Percentiles rank a stretch among this genome's conserved stretches.
phyloP scores from a whole-genome alignment of 2,888 invertebrate genomes.

The Dryocosmus kuriphilus region DNA sequence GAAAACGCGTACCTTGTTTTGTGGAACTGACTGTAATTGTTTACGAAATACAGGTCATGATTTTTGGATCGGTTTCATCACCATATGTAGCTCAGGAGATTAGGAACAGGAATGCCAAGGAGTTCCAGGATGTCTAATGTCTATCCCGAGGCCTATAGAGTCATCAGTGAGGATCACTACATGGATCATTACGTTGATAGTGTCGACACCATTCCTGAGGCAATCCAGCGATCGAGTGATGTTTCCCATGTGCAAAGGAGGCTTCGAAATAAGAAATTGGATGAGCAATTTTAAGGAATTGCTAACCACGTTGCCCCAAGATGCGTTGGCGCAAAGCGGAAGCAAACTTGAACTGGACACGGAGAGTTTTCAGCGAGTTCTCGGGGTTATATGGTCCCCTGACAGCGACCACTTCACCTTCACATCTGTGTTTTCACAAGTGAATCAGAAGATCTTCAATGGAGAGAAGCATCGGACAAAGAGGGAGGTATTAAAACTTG shows the following conservation, averaged over 20 bases:
- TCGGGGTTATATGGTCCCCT: no score
- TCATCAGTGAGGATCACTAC: conserved; percentile 51
- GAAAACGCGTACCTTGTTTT: no score
- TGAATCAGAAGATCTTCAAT: no score
- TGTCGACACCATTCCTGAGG: no score
- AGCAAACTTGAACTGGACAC: neutral
- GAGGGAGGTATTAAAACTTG: neutral
- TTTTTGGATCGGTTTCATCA: no score
- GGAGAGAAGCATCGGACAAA: no score
- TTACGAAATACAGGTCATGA: neutral
- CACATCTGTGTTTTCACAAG: no score
- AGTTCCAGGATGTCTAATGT: conserved; percentile 16
- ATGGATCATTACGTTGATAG: conserved; percentile 59
- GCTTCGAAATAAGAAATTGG: conserved; percentile 34
- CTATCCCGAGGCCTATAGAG: conserved; percentile 48
- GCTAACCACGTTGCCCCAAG: neutral
- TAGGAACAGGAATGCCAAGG: conserved; percentile 43
- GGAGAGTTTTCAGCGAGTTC: neutral
- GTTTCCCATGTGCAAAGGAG: no score
- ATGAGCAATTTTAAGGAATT: conserved; percentile 20
- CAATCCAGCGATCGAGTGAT: no score
- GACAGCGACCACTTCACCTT: no score
- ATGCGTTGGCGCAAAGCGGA: neutral
- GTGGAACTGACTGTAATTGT: no score
- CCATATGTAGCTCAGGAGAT: no score